A percentile compares a stretch with the other conserved stretches of the same genome.
phyloP scores from a whole-genome alignment of 2,797 vertebrate genomes.

The Dendrocincla tyrannina region DNA sequence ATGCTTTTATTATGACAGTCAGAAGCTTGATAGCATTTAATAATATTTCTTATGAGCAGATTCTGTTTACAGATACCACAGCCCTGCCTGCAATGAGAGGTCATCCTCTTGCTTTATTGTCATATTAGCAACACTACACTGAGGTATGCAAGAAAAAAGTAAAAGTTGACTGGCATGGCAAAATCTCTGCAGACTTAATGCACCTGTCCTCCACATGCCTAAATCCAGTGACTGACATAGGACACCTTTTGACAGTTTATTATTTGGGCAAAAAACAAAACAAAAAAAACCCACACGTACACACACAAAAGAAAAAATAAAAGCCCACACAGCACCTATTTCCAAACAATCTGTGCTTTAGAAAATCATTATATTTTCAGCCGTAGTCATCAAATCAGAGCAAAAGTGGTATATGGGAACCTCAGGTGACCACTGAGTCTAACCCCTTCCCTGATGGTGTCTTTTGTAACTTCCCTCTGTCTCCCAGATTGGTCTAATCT shows the following conservation, averaged over 20 bases:
- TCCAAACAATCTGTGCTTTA: background rate
- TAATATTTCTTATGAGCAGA: background rate
- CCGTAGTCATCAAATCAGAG: background rate
- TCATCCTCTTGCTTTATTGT: background rate
- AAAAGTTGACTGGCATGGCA: background rate
- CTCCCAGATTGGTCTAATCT: background rate
- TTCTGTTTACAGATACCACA: background rate
- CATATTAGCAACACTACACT: background rate
- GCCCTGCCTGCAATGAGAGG: background rate
- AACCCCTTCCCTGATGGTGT: background rate
- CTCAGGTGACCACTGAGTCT: background rate
- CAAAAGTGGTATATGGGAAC: background rate
- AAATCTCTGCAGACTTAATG: background rate
- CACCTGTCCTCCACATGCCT: background rate
- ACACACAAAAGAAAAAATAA: too few species aligned
- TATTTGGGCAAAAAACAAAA: background rate
- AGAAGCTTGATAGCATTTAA: conserved; percentile 26
- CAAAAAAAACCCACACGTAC: too few species aligned
- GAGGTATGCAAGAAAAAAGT: background rate
- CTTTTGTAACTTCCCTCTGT: background rate
- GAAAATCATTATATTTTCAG: background rate
- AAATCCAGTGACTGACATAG: background rate
- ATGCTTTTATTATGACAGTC: background rate
- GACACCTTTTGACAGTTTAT: background rate
- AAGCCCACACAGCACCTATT: background rate